These are phyloP conservation scores for Anticlea derivata DNA, from an alignment of 2,888 invertebrate species.

Conservation along the genomic window DNA sequence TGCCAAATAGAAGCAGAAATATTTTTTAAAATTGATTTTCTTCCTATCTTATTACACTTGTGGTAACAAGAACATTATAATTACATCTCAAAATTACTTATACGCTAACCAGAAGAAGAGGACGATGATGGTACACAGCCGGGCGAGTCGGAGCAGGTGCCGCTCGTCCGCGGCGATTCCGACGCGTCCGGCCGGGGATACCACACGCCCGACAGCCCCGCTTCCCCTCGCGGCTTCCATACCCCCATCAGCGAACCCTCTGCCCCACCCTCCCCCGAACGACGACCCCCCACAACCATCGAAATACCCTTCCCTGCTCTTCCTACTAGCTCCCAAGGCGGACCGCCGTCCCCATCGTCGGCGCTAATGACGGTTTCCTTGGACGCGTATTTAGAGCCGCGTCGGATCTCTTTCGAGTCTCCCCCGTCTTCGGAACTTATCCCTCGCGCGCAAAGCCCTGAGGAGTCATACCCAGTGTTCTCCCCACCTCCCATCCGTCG, in stretches of 20 bases:
- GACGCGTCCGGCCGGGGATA: constrained; percentile 83
- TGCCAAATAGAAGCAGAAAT: no score
- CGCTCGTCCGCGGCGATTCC: constrained; percentile 82
- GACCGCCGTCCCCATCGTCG: constrained; percentile 91
- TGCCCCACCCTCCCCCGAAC: constrained; percentile 72
- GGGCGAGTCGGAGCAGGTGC: constrained; percentile 66
- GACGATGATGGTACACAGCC: constrained; percentile 63
- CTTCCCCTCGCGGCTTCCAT: constrained; percentile 87
- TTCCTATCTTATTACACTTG: no score
- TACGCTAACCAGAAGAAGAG: constrained; percentile 60
- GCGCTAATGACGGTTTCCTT: constrained; percentile 93
- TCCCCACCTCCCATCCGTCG: constrained; percentile 92
- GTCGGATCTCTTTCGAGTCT: constrained; percentile 91
- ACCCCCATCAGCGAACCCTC: constrained; percentile 88
- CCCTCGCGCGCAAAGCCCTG: constrained; percentile 87
- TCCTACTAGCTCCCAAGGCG: constrained; percentile 55
- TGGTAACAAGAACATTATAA: neutral
- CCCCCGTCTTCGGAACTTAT: constrained; percentile 89
- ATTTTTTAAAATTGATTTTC: no score
- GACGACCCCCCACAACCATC: constrained; percentile 83
- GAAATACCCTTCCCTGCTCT: constrained; percentile 75
- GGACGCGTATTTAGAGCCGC: constrained; percentile 93
- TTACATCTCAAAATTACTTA: constrained; percentile 21
- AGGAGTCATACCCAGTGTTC: constrained; percentile 93
- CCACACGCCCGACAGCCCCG: constrained; percentile 71